Evolutionary conservation across 2,797 vertebrate species (phyloP), one percentile per base, ranked within the genome.

Genomic region (Dryobates pubescens): DNA sequence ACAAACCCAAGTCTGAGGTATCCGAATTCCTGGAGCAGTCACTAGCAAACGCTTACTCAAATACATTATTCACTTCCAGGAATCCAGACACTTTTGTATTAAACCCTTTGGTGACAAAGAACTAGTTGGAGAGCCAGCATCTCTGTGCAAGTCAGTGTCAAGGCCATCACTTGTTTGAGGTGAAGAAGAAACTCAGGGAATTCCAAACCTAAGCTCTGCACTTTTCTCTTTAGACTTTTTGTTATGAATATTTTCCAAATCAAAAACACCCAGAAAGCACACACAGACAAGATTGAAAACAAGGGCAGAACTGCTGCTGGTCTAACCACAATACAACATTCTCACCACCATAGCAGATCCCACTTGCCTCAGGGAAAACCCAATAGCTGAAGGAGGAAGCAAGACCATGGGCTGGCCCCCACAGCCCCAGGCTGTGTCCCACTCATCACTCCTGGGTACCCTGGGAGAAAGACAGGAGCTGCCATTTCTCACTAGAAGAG

Each of bases 341-440:
- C 14, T 56, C 29, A 49, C 3, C 0, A 0, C 56, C 34, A 43
- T 12, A 34, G 8, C 6, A 26, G 54, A 19, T 32, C 38, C 68
- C 17, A 56, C 14, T 23, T 73, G 47, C 32, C 47, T 27, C 24
- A 22, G 24, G 22, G 61, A 12, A 34, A 73, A 49, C 12, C 12
- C 47, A 56, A 41, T 0, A 2, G 47, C 29, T 3, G 0, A 61
- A 41, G 68, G 38, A 83, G 5, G 53, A 65, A 56, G 14, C 1
- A 2, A 73, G 32, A 10, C 18, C 11, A 0, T 7, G 59, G 82
- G 16, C 34, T 54, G 27, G 13, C 23, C 23, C 34, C 17, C 14
- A 7, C 29, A 18, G 43, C 9, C 45, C 14, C 13, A 0, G 2
- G 11, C 9, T 0, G 0, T 4, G 23, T 36, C 68, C 8, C 4